Conservation (phyloP, 1,140 invertebrate genomes). For the Venturia canescens region DNA sequence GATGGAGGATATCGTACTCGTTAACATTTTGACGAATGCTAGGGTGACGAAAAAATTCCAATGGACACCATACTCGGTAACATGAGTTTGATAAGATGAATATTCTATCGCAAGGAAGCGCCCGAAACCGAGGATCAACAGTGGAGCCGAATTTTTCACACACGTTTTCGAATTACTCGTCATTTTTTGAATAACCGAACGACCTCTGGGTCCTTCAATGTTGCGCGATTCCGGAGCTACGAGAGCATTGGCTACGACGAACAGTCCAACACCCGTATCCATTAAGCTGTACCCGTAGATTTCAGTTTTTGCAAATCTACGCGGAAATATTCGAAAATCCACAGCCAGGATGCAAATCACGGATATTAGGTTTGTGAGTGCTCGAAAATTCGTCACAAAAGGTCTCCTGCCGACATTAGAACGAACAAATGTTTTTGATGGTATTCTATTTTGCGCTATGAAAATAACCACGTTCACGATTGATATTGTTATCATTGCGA, state of each 20-base stretch:
- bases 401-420: constrained; percentile 60
- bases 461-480: constrained; percentile 56
- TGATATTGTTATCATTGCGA: constrained; percentile 56
- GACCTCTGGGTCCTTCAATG: constrained; percentile 65
- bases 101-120: constrained; percentile 82
- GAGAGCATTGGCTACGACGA: constrained; percentile 91
- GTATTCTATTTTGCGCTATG: not conserved
- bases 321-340: constrained; percentile 93
- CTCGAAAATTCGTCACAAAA: constrained; percentile 84
- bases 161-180: constrained; percentile 65
- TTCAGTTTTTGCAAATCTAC: constrained; percentile 91
- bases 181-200: constrained; percentile 55
- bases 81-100: constrained; percentile 90
- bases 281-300: constrained; percentile 93
- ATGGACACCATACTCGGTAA: constrained; percentile 95
- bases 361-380: constrained; percentile 86
- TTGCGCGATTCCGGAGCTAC: constrained; percentile 80
- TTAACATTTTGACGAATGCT: constrained; percentile 87
- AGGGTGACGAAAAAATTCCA: constrained; percentile 99
- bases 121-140: constrained; percentile 84
- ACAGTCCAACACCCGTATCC: constrained; percentile 96
- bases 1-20: constrained; percentile 78
- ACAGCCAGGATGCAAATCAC: constrained; percentile 93
- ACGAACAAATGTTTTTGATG: constrained; percentile 31
- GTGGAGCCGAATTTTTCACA: constrained; percentile 74